phyloP scores from a whole-genome alignment of 2,113 vertebrate genomes.

The Crotalus helleri region DNA sequence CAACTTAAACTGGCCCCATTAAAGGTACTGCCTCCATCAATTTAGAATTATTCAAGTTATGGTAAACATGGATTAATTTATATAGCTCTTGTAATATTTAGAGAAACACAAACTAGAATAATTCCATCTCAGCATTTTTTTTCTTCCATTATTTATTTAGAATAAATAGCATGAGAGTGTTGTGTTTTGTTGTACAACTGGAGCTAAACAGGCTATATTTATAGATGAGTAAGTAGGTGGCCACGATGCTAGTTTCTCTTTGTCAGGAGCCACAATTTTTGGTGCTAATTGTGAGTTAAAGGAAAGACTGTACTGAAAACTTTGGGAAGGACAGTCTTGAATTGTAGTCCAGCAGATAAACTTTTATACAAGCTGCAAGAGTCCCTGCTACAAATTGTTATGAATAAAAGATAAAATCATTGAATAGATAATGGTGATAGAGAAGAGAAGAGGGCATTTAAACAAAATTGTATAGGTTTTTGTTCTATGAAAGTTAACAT shows the following conservation, averaged over 20 bases:
- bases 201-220: neutral
- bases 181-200: neutral
- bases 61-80: neutral
- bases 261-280: neutral
- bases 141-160: neutral
- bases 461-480: neutral
- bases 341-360: neutral
- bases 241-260: neutral
- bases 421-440: neutral
- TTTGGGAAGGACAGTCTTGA: neutral
- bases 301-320: neutral
- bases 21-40: neutral
- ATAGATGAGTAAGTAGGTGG: neutral
- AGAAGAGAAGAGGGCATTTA: neutral
- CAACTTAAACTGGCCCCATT: neutral
- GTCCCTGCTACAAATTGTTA: neutral
- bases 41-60: neutral
- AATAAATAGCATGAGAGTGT: neutral
- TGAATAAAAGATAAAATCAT: neutral
- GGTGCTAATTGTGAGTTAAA: neutral
- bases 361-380: neutral
- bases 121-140: neutral
- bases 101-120: neutral
- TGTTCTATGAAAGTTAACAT: neutral
- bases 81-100: neutral